phyloP scores from a whole-genome alignment of 2,113 vertebrate species.

The Vidua macroura region DNA sequence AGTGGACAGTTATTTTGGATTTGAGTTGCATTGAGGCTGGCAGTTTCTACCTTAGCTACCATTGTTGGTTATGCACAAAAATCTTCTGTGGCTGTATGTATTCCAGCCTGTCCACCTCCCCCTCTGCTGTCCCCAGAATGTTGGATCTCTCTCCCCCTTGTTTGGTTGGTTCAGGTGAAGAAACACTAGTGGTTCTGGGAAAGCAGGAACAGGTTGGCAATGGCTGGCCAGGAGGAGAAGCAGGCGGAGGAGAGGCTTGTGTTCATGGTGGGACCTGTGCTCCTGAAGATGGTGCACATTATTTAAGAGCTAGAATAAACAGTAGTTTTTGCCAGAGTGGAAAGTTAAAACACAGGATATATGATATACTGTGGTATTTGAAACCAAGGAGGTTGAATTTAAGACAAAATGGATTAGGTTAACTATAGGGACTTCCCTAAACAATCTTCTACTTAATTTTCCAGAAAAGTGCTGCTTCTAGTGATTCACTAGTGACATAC shows the following conservation, averaged over 20 bases:
- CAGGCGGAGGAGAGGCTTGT: conserved; percentile 61
- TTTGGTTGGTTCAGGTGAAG: neutral
- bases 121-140: conserved; percentile 29
- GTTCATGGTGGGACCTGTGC: conserved; percentile 65
- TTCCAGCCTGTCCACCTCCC: conserved; percentile 44
- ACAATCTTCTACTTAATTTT: neutral
- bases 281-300: conserved; percentile 34
- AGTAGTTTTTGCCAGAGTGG: neutral
- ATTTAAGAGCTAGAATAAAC: conserved; percentile 49
- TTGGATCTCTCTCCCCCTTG: neutral
- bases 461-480: neutral
- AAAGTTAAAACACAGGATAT: neutral
- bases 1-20: neutral
- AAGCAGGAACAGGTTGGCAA: conserved; percentile 57
- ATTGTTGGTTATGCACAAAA: conserved; percentile 38
- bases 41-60: neutral
- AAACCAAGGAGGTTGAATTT: neutral
- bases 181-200: conserved; percentile 52
- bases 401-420: neutral
- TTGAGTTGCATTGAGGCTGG: neutral
- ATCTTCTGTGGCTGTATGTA: neutral
- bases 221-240: conserved; percentile 27
- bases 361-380: neutral
- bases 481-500: neutral
- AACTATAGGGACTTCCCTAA: neutral